phyloP scores from a whole-genome alignment of 2,797 vertebrate species.

The Ispidina picta region DNA sequence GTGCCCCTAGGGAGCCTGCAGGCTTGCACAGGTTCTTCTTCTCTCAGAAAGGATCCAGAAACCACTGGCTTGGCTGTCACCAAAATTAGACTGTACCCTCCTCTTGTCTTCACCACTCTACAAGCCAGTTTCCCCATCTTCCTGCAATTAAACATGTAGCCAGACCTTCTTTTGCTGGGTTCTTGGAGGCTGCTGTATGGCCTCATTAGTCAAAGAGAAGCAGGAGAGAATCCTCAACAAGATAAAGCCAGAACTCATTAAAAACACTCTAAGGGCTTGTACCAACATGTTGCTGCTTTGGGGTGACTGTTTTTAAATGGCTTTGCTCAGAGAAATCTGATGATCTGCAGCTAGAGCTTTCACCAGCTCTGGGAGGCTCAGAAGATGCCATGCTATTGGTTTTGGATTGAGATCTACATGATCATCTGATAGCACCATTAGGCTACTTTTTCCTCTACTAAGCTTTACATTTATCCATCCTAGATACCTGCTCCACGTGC shows the following conservation, averaged over 20 bases:
- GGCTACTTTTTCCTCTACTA: background rate
- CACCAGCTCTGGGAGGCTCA: background rate
- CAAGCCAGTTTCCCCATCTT: background rate
- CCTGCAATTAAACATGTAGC: background rate
- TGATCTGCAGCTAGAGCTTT: background rate
- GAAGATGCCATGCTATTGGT: background rate
- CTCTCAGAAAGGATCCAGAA: background rate
- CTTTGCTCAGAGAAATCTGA: background rate
- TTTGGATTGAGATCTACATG: background rate
- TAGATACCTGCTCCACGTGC: background rate
- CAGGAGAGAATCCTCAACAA: background rate
- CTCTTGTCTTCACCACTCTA: background rate
- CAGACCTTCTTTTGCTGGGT: background rate
- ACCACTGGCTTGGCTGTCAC: background rate
- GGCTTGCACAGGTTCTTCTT: background rate
- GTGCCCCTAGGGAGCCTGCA: background rate
- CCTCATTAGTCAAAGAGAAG: background rate
- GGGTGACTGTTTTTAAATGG: background rate
- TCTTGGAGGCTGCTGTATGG: background rate
- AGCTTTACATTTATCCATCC: background rate
- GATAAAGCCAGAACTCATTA: background rate
- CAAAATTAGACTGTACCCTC: background rate
- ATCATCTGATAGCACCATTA: background rate
- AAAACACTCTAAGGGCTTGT: background rate
- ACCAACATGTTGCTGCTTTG: background rate